Percentiles rank a stretch among this genome's conserved stretches.
Evolutionary conservation across 2,113 vertebrate species (phyloP).

Genomic region (Gavialis gangeticus): DNA sequence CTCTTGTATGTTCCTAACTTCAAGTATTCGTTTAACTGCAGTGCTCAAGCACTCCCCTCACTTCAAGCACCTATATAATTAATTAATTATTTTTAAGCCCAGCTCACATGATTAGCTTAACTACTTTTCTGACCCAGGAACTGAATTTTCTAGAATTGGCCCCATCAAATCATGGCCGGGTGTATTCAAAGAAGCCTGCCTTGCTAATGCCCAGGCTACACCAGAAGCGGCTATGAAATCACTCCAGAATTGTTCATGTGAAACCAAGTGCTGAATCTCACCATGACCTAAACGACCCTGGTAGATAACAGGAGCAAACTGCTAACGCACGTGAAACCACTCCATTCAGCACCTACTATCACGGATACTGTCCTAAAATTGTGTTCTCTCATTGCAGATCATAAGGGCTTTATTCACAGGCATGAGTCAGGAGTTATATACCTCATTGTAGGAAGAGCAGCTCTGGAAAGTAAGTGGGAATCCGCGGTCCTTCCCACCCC

Average conservation of each 20-base stretch:
- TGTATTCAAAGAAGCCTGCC: neutral
- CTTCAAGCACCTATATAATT: neutral
- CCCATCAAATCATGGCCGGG: neutral
- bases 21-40: neutral
- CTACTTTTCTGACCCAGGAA: neutral
- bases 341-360: neutral
- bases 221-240: neutral
- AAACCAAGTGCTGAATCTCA: no score
- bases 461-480: neutral
- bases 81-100: neutral
- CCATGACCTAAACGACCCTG: neutral
- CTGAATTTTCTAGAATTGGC: conserved; percentile 6
- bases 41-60: neutral
- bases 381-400: neutral
- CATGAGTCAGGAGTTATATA: neutral
- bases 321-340: neutral
- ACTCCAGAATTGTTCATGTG: neutral
- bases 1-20: neutral
- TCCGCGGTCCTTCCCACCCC: neutral
- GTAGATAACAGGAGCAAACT: neutral
- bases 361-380: no score
- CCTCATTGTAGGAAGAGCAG: neutral
- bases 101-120: neutral
- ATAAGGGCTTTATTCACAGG: neutral
- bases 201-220: neutral